Conservation (phyloP, 2,113 vertebrate genomes). For the Ceyx margarethae region DNA sequence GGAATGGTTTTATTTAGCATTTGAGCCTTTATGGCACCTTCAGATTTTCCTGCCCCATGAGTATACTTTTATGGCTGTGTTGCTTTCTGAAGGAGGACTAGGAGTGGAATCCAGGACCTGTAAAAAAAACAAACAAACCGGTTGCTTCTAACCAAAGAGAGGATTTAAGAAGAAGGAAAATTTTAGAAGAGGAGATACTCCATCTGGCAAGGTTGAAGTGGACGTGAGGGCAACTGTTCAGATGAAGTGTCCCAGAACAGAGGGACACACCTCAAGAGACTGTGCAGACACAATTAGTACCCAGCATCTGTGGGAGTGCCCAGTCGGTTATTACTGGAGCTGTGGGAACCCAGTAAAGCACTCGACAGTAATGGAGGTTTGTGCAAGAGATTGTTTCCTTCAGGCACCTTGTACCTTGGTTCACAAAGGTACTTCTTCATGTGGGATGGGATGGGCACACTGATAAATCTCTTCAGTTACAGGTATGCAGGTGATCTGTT, state of each 20-base stretch:
- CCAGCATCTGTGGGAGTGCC: neutral
- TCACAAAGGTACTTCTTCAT: neutral
- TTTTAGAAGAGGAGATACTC: neutral
- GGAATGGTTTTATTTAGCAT: neutral
- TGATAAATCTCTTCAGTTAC: neutral
- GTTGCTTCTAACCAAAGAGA: neutral
- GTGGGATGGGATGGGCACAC: neutral
- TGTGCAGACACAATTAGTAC: neutral
- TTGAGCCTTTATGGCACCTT: neutral
- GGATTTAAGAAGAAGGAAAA: neutral
- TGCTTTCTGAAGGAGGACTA: neutral
- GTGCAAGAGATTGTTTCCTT: neutral
- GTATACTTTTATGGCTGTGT: neutral
- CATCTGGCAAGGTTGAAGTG: neutral
- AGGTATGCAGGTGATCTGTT: neutral
- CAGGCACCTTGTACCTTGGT: neutral
- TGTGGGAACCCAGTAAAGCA: neutral
- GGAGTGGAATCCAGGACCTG: neutral
- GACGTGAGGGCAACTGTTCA: neutral
- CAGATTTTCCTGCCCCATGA: neutral
- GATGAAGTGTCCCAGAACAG: neutral
- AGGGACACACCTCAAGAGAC: neutral
- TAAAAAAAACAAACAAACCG: neutral
- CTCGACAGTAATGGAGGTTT: neutral
- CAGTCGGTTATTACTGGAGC: neutral